Percentiles rank a stretch among this genome's conserved stretches.
These are phyloP conservation scores for Ladona fulva DNA, from an alignment of 1,140 invertebrate genomes.

Conservation along the genomic window DNA sequence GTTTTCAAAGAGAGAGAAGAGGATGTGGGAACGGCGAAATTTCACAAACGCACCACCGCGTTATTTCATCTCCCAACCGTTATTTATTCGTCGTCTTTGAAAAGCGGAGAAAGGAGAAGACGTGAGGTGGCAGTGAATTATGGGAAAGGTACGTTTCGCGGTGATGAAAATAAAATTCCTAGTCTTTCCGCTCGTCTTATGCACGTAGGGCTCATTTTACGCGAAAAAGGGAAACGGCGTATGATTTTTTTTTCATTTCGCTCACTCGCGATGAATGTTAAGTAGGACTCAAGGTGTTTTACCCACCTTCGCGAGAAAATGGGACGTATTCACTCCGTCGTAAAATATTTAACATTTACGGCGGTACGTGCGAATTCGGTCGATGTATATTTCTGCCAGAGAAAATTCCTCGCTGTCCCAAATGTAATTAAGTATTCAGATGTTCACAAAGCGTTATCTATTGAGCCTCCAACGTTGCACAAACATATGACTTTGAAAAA, in stretches of 20 bases:
- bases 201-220: constrained; percentile 3
- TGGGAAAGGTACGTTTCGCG: background rate
- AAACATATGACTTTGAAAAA: no score
- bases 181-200: background rate
- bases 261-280: background rate
- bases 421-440: no score
- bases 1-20: background rate
- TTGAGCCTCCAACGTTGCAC: no score
- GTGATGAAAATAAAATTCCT: background rate
- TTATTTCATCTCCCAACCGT: background rate
- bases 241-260: background rate
- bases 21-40: background rate
- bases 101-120: background rate
- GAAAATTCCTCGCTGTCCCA: no score
- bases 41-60: background rate
- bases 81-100: background rate
- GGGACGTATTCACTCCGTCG: no score
- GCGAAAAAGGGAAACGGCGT: background rate
- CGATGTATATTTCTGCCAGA: no score
- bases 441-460: no score
- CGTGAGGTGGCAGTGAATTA: background rate
- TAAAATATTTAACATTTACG: no score
- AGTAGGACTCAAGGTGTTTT: background rate
- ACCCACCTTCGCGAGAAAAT: no score
- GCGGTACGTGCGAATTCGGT: no score